Evolutionary conservation across 2,888 invertebrate genomes (phyloP), one percentile per base, ranked within the genome.

Genomic region (Cristatella mucedo): DNA sequence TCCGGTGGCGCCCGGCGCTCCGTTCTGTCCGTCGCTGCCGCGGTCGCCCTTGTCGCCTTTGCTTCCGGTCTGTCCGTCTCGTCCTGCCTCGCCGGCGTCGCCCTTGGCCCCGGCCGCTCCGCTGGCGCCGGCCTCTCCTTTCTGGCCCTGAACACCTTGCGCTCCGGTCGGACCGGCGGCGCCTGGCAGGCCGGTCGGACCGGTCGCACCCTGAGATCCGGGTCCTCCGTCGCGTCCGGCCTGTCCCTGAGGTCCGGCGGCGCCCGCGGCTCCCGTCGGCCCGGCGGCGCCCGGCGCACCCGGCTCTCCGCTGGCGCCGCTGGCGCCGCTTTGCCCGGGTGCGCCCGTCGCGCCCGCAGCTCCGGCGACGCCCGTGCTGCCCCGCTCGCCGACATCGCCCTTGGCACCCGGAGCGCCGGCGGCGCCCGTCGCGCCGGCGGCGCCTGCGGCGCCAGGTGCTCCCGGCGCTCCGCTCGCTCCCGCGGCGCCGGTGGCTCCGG

Each of bases 151-250:
- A 3, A 13, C 4, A 38, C 38, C 38, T 15, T 9, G 21, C 15
- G 11, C 20, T 9, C 38, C 40, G 6, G 29, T 15, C 3, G 19
- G n/a, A 18, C 41, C 44, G 13, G 33, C 15, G 11, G 19, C 13
- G 13, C 38, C 40, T 19, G 34, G 20, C 20, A 33, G 38, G 39
- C 46, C 46, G 32, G 43, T 9, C 32, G 29, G 38, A 22, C 46
- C 46, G 11, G 36, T 18, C 7, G 38, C 38, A 21, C 46, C 46
- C 26, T 38, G n/a, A 15, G 44, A 29, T 21, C 46, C 46, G 26
- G 42, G 9, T 2, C 36, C 39, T 15, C 45, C 45, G 18, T 21
- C 29, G 7, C 5, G 36, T 22, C 33, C 40, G 18, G 15, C 22
- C 7, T 19, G 16, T 4, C 38, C 38, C n/a, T 21, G 29, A 9